These are phyloP conservation scores for Trinectes maculatus DNA, from an alignment of 2,113 vertebrate species.

Conservation along the genomic window DNA sequence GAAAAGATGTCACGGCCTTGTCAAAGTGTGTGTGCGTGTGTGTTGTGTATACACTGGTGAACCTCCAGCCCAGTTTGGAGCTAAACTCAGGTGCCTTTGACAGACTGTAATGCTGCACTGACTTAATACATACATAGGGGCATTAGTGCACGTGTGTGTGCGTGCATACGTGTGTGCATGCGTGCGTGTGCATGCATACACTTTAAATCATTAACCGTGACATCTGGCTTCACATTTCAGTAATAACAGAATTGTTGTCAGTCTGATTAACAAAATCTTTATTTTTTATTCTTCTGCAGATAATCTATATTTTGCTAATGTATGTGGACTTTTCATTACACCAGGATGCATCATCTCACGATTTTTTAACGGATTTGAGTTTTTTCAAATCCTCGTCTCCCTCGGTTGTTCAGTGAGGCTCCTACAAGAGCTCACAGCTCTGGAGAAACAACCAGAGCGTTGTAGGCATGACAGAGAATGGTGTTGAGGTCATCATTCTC, in stretches of 20 bases:
- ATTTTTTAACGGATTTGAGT: neutral
- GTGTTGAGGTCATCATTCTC: too few species aligned
- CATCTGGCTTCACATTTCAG: neutral
- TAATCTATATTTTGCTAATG: slow-evolving; percentile 41
- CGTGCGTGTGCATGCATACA: neutral
- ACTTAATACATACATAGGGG: slow-evolving; percentile 26
- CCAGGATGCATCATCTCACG: neutral
- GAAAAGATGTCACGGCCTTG: too few species aligned
- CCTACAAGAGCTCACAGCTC: too few species aligned
- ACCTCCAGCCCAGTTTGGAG: slow-evolving; percentile 34
- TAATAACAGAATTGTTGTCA: too few species aligned
- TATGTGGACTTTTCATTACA: neutral
- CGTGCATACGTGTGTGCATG: neutral
- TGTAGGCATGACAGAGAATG: too few species aligned
- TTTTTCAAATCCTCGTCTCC: too few species aligned
- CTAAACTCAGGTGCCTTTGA: slow-evolving; percentile 70
- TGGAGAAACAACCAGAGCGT: too few species aligned
- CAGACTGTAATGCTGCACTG: slow-evolving; percentile 51
- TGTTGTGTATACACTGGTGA: slow-evolving; percentile 47
- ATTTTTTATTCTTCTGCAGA: slow-evolving; percentile 32
- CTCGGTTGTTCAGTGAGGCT: too few species aligned
- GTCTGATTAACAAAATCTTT: slow-evolving; percentile 29
- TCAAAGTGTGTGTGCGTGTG: neutral
- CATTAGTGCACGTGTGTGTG: slow-evolving; percentile 16
- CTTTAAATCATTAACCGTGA: neutral